Percentiles rank a stretch among this genome's conserved stretches.
These are phyloP conservation scores for Chaetogeoica ovagalla DNA, from an alignment of 2,888 invertebrate species.

Conservation along the genomic window DNA sequence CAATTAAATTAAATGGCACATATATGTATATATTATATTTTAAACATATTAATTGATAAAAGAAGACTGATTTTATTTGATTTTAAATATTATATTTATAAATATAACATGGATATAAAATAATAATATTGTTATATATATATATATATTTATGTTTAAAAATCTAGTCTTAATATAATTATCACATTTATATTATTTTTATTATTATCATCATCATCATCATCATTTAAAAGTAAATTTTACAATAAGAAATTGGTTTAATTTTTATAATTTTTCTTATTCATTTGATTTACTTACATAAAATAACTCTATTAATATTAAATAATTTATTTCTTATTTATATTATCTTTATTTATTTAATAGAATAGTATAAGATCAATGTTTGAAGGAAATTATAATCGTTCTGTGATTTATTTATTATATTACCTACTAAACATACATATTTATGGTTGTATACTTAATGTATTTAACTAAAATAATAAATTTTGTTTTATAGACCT, in stretches of 20 bases:
- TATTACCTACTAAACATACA: no score
- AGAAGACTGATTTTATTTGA: constrained; percentile 46
- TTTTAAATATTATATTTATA: not conserved
- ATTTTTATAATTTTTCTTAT: constrained; percentile 1
- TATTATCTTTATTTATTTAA: not conserved
- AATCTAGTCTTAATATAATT: constrained; percentile 11
- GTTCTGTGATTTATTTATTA: no score
- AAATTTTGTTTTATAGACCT: no score
- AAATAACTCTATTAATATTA: no score
- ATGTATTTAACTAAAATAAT: no score
- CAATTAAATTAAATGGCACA: not conserved
- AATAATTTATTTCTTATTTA: no score
- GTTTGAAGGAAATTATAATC: not conserved
- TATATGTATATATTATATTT: constrained; percentile 28
- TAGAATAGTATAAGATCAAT: not conserved
- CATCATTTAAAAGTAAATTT: no score
- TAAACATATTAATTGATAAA: not conserved
- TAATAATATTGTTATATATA: not conserved
- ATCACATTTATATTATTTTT: constrained; percentile 5
- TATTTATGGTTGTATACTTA: no score
- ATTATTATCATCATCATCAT: no score
- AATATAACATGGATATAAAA: not conserved
- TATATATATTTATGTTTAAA: not conserved
- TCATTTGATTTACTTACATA: not conserved
- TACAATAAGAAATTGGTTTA: no score